phyloP scores from a whole-genome alignment of 64 coral and sea anemone genomes.

The Exaiptasia diaphana region DNA sequence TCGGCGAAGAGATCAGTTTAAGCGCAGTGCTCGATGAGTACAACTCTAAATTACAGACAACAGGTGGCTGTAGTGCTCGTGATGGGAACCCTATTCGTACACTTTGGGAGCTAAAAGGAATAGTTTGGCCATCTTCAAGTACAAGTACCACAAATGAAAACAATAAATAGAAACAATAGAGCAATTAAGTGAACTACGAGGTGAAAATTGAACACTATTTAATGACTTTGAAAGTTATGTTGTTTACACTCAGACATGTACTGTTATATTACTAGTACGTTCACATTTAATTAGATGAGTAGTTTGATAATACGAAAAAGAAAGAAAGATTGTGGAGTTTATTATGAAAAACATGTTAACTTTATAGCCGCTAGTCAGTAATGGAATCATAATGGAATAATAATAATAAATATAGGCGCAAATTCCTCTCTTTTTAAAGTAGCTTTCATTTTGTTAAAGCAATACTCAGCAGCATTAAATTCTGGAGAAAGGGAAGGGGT shows the following conservation, averaged over 20 bases:
- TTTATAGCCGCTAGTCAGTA: background rate
- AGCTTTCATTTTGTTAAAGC: constrained; percentile 52
- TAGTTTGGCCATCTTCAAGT: constrained; percentile 4
- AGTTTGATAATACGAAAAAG: background rate
- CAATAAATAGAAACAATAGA: background rate
- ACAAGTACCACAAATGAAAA: constrained; percentile 8
- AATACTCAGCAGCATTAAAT: constrained; percentile 37
- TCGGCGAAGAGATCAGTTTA: constrained; percentile 3
- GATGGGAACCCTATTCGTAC: constrained; percentile 9
- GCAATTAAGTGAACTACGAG: background rate
- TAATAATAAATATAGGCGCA: constrained; percentile 2
- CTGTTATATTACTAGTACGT: background rate
- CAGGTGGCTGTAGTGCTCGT: background rate
- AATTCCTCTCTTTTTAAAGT: constrained; percentile 46
- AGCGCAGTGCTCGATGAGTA: constrained; percentile 4
- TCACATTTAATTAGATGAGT: background rate
- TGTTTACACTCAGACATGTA: background rate
- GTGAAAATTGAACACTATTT: background rate
- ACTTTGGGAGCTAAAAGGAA: constrained; percentile 32
- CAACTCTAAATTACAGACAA: background rate
- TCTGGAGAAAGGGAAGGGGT: constrained; percentile 51
- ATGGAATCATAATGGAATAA: background rate
- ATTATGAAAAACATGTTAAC: background rate
- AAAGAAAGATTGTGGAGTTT: background rate
- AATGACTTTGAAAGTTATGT: background rate